Percentiles rank a stretch among this genome's conserved stretches.
Conservation (phyloP, 2,113 vertebrate genomes). For the Stigmatopora nigra region DNA sequence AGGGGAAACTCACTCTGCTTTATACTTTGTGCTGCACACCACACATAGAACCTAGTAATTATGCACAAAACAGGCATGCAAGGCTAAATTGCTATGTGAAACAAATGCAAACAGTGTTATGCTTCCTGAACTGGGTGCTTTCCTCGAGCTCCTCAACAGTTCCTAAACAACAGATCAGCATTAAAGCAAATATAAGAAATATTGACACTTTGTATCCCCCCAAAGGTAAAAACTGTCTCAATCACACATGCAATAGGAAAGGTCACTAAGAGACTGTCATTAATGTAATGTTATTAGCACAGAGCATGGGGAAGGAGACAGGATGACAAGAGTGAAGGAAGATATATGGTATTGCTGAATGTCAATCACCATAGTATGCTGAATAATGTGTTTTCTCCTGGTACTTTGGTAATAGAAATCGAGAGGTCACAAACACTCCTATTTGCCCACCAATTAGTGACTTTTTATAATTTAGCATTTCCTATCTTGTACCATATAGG, state of each 20-base stretch:
- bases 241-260: slow-evolving; percentile 15
- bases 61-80: background rate
- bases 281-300: slow-evolving; percentile 53
- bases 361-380: slow-evolving; percentile 34
- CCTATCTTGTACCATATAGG: too few species aligned
- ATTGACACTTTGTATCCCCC: background rate
- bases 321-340: slow-evolving; percentile 26
- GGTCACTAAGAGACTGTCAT: slow-evolving; percentile 33
- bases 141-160: too few species aligned
- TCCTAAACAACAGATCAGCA: background rate
- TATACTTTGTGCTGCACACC: background rate
- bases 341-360: slow-evolving; percentile 33
- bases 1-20: background rate
- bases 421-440: background rate
- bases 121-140: background rate
- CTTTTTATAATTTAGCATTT: too few species aligned
- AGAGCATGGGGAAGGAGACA: slow-evolving; percentile 33
- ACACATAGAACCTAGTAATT: background rate
- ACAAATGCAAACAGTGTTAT: background rate
- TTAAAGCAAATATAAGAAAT: background rate
- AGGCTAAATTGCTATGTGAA: background rate
- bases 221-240: background rate
- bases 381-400: slow-evolving; percentile 22
- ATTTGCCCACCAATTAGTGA: too few species aligned
- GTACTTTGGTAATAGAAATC: slow-evolving; percentile 21